Evolutionary conservation across 2,113 vertebrate species (phyloP).

Genomic region (Potamarius usumacintae): DNA sequence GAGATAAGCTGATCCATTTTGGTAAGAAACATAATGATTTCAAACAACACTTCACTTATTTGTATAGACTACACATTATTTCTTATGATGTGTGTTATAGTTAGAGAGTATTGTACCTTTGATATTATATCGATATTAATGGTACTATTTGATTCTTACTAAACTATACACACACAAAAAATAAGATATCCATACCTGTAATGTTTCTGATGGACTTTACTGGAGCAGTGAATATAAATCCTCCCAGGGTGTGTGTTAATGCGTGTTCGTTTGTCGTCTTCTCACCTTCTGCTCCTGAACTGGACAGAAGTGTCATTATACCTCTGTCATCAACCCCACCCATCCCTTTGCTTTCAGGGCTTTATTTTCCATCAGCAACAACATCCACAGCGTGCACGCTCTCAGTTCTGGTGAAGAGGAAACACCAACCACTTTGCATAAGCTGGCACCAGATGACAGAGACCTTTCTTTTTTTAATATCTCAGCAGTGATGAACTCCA

Average conservation of each 20-base stretch:
- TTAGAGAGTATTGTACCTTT: too few relatives aligned
- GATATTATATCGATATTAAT: too few relatives aligned
- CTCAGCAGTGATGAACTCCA: neutral
- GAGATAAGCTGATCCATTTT: too few relatives aligned
- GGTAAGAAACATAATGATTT: too few relatives aligned
- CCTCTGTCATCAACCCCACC: neutral
- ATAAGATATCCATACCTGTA: neutral
- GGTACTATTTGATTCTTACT: too few relatives aligned
- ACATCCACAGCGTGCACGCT: neutral
- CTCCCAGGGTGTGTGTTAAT: neutral
- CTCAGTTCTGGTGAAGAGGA: neutral
- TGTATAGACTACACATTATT: too few relatives aligned
- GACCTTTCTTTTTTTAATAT: neutral
- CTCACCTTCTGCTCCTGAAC: neutral
- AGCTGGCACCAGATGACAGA: neutral
- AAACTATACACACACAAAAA: too few relatives aligned
- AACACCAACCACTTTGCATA: neutral
- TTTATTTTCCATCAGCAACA: neutral
- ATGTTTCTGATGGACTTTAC: neutral
- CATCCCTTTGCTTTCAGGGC: neutral
- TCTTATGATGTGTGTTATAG: too few relatives aligned
- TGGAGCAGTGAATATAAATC: neutral
- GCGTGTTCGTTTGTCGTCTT: neutral
- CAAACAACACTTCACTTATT: too few relatives aligned
- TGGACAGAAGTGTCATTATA: neutral